Conservation (phyloP, 1,140 invertebrate species). For the Magallana angulata region DNA sequence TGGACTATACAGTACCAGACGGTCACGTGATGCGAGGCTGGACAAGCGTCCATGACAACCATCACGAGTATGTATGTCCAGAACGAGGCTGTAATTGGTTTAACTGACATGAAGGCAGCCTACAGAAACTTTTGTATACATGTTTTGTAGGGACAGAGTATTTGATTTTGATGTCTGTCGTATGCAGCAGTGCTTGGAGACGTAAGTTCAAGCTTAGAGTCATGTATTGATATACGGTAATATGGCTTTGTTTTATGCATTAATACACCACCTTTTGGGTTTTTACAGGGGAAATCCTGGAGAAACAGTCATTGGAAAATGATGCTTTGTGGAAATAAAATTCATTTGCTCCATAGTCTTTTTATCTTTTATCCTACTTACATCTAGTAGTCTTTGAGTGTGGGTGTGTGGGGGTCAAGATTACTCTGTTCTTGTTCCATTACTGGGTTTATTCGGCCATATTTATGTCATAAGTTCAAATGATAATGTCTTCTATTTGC, state of each 20-base stretch:
- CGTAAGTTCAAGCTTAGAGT: neutral
- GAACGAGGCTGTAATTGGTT: too few relatives aligned
- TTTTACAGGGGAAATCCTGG: neutral
- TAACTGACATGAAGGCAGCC: too few relatives aligned
- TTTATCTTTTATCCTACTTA: too few relatives aligned
- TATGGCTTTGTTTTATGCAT: too few relatives aligned
- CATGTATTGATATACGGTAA: too few relatives aligned
- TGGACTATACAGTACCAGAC: constrained; percentile 35
- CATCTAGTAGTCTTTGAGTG: too few relatives aligned
- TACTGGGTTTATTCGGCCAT: too few relatives aligned
- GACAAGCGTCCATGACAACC: constrained; percentile 45
- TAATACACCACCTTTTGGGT: neutral
- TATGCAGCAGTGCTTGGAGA: neutral
- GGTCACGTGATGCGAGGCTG: constrained; percentile 44
- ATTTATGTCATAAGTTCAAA: too few relatives aligned
- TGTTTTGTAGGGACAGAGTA: constrained; percentile 11
- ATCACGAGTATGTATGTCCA: constrained; percentile 11
- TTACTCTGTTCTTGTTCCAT: too few relatives aligned
- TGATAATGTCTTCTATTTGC: too few relatives aligned
- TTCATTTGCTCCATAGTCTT: too few relatives aligned
- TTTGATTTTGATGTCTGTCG: constrained; percentile 14
- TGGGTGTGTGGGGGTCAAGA: neutral
- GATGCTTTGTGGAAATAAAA: neutral
- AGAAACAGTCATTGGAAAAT: neutral
- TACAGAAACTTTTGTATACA: neutral